A percentile compares a stretch with the other conserved stretches of the same genome.
phyloP scores from a whole-genome alignment of 2,797 vertebrate genomes.

The Phalloptychus januarius region DNA sequence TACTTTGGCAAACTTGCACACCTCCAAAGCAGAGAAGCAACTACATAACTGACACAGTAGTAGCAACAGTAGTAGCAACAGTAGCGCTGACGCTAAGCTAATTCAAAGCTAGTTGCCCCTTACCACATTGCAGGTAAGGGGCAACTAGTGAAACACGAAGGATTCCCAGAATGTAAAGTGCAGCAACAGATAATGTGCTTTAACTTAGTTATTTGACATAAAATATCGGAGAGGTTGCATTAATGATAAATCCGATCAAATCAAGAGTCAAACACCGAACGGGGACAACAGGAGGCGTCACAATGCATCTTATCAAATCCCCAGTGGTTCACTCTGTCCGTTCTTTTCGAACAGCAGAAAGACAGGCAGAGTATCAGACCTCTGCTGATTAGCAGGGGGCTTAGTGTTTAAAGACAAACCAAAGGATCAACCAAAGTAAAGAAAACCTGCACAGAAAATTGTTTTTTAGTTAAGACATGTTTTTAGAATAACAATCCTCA shows the following conservation, averaged over 20 bases:
- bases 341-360: neutral
- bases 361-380: neutral
- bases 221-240: neutral
- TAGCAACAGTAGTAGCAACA: neutral
- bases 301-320: neutral
- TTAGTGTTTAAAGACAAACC: neutral
- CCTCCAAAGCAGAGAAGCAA: neutral
- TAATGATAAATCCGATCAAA: neutral
- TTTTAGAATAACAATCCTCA: slow-evolving; percentile 32
- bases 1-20: too few species aligned
- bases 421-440: neutral
- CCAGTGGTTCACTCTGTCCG: neutral
- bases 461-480: neutral
- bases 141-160: neutral
- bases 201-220: neutral
- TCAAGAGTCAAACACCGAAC: neutral
- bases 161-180: neutral
- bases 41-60: too few species aligned
- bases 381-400: neutral
- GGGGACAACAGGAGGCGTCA: neutral
- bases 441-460: neutral
- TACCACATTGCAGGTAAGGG: neutral
- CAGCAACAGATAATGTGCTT: neutral
- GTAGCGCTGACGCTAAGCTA: neutral
- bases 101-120: neutral